Evolutionary conservation across 2,888 invertebrate genomes (phyloP).

Genomic region (Mimachlamys varia): DNA sequence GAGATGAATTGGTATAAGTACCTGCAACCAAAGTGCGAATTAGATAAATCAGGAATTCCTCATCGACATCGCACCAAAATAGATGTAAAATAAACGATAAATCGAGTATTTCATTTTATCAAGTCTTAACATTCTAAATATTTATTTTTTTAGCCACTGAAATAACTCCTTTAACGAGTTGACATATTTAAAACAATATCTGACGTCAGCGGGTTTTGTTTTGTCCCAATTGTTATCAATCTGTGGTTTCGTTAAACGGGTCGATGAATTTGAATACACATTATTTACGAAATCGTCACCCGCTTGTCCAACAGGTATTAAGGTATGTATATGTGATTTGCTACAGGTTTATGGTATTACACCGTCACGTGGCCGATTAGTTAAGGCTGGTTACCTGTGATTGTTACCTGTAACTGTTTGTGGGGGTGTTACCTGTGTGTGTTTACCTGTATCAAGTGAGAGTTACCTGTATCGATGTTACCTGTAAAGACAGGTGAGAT

Average conservation of each 20-base stretch:
- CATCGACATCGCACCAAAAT: too few species aligned
- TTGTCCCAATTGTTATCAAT: background rate
- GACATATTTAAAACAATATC: too few species aligned
- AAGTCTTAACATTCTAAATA: too few species aligned
- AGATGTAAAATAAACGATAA: too few species aligned
- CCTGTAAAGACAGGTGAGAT: background rate
- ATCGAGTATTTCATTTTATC: too few species aligned
- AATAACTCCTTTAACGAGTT: too few species aligned
- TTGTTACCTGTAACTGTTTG: background rate
- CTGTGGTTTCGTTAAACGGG: background rate
- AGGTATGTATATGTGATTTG: background rate
- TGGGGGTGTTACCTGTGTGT: background rate
- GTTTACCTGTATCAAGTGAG: background rate
- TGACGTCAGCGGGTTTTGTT: too few species aligned
- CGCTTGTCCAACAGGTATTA: background rate
- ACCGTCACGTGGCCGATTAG: background rate
- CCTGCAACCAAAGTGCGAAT: too few species aligned
- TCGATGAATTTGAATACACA: background rate
- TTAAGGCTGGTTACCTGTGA: slow-evolving; percentile 18
- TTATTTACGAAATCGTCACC: background rate
- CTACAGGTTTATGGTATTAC: background rate
- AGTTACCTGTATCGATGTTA: slow-evolving; percentile 17
- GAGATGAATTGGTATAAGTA: too few species aligned
- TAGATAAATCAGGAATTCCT: too few species aligned
- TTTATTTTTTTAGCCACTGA: too few species aligned